Base-by-base conservation (phyloP, 2,888 invertebrate species). In the Cheilosia soror region DNA sequence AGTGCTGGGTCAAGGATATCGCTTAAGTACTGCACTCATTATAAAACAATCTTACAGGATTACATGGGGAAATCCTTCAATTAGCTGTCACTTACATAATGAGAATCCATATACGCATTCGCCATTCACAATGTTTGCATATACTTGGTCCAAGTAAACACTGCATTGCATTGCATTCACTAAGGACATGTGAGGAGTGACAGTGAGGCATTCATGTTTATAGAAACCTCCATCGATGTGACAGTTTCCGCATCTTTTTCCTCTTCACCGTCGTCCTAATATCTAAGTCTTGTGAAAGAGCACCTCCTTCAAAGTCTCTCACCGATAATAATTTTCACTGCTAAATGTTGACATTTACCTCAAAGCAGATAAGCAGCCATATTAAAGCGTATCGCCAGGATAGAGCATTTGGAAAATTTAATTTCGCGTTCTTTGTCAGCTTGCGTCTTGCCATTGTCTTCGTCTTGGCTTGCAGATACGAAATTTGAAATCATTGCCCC, bases 1-100 rank as follows among this genome's bases (percentile, higher is more conserved):
- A 27, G n/a, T 4, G 7, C 60, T n/a, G 51, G 65, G 51, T 65
- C 33, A 37, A 65, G 65, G 49, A 65, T 13, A 25, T 20, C 6
- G 11, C 15, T 15, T 47, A 47, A 47, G 15, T 47, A 29, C 51
- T 3, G 37, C 49, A 33, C 9, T 51, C 27, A 51, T 40, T 40
- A 27, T 9, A 51, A 51, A 65, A 11, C 37, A 51, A 51, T 65
- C 25, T 51, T 51, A 51, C 5, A 27, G 11, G 13, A 51, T 51
- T 51, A 51, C 9, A 51, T 51, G 25, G 11, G 6, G 27, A 27
- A 27, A 25, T 4, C 27, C 13, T 51, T 7, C 13, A 51, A 51
- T 25, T 27, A 51, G 2, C 51, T 29, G 51, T 29, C 13, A 27
- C 49, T 20, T 6, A 11, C 27, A 27, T 5, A 51, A 20, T 25